Evolutionary conservation across 2,113 vertebrate genomes (phyloP).

Genomic region (Terrapene triunguis): DNA sequence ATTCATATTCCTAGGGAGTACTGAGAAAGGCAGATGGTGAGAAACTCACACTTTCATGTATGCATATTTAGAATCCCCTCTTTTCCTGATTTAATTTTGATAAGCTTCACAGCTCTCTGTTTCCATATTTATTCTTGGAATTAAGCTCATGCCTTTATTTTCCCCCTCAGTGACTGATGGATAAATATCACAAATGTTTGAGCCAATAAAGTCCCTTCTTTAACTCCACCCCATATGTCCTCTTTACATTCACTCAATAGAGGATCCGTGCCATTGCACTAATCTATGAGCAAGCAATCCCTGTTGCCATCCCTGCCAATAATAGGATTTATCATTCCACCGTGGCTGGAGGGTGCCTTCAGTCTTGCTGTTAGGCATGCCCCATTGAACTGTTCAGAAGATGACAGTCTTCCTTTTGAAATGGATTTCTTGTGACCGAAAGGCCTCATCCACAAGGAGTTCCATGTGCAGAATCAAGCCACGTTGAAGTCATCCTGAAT

Average conservation of each 20-base stretch:
- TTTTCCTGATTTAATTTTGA: not conserved
- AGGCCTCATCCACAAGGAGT: not conserved
- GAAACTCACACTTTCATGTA: rapidly evolving
- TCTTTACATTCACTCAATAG: slow-evolving; percentile 18
- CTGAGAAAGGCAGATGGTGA: not conserved
- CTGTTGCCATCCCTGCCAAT: slow-evolving; percentile 35
- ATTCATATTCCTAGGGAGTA: not conserved
- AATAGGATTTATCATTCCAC: slow-evolving; percentile 44
- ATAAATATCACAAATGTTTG: slow-evolving; percentile 17
- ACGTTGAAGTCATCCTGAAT: not conserved
- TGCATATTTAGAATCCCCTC: not conserved
- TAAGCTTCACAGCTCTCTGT: not conserved
- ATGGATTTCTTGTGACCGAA: slow-evolving; percentile 35
- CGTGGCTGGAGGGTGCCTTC: slow-evolving; percentile 5
- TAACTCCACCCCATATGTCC: not conserved
- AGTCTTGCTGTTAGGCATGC: slow-evolving; percentile 54
- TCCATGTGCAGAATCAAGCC: not conserved
- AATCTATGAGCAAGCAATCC: slow-evolving; percentile 50
- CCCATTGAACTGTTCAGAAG: slow-evolving; percentile 33
- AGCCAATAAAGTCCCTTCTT: slow-evolving; percentile 18
- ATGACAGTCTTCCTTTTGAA: slow-evolving; percentile 20
- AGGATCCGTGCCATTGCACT: slow-evolving; percentile 25
- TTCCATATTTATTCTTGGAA: slow-evolving; percentile 14
- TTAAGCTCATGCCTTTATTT: not conserved
- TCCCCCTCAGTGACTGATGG: slow-evolving; percentile 27